Evolutionary conservation across 2,797 vertebrate genomes (phyloP).

Genomic region (Chrysolophus pictus): DNA sequence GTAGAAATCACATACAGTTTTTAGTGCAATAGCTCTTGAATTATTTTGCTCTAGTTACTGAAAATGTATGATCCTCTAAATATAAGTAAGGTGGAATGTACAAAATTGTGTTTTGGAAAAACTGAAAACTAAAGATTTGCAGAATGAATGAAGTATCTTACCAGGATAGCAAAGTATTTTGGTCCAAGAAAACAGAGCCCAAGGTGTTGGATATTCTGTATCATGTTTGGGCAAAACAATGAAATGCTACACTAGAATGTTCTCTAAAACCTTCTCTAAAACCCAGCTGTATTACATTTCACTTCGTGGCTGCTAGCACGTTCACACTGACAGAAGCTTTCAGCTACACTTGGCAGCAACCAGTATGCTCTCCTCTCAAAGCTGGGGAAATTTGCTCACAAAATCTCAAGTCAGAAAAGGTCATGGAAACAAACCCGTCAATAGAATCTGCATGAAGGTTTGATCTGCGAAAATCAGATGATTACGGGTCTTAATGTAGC

Average conservation of each 20-base stretch:
- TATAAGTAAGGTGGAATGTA: neutral
- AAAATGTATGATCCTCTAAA: neutral
- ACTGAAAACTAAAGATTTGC: conserved; percentile 20
- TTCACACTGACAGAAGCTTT: conserved; percentile 14
- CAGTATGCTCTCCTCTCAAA: neutral
- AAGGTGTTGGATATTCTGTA: conserved; percentile 35
- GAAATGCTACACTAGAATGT: neutral
- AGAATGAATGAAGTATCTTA: conserved; percentile 28
- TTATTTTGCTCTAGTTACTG: neutral
- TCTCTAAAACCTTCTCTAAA: neutral
- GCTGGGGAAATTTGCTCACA: neutral
- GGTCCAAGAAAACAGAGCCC: conserved; percentile 14
- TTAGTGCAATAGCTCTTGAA: neutral
- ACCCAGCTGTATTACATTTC: conserved; percentile 29
- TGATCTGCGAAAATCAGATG: neutral
- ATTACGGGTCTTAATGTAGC: neutral
- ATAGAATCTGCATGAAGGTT: neutral
- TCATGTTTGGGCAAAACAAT: conserved; percentile 25
- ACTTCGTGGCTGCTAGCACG: conserved; percentile 21
- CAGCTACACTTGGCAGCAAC: conserved; percentile 13
- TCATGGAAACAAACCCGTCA: neutral
- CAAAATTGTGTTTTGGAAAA: conserved; percentile 36
- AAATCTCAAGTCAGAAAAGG: neutral
- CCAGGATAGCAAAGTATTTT: conserved; percentile 22
- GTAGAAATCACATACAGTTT: neutral